Base-by-base conservation (phyloP, 2,113 vertebrate species). In the Lagopus muta region DNA sequence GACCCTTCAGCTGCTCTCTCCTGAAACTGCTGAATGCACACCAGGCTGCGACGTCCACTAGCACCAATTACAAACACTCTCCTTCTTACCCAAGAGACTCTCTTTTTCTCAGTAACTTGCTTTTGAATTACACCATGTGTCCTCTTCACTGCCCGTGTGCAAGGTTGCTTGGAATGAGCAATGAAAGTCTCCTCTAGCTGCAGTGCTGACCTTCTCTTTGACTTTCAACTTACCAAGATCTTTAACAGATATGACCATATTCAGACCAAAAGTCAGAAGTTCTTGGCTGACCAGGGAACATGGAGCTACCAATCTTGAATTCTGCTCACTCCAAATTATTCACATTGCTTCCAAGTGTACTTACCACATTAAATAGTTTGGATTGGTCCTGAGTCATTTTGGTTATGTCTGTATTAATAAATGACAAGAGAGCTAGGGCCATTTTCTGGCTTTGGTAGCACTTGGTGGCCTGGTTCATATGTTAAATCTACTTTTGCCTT, bases 1-100 rank as follows among this genome's bases (percentile, higher is more conserved):
- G 65, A 72, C 90, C 82, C 52, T 95, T 92, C 64, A 89, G 38
- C 85, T 86, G 6, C 42, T 40, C n/a, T 84, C 30, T 86, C 48
- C 82, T 84, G 48, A 42, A 86, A 36, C 21, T 38, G 19, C 88
- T 95, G 82, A 90, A 94, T 4, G 0, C 43, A 28, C 0, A 66
- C 82, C 90, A 83, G 20, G 40, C 88, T 88, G 52, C 11, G 12
- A 48, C 78, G 57, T 88, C 62, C 30, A 3, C 30, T 16, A 61
- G 24, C 8, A 42, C 36, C 2, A 0, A 83, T 91, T 83, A 61
- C 90, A 94, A 94, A 32, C 90, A 94, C 57, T 62, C 76, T 92
- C 18, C 66, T 28, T 88, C n/a, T 34, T 78, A 61, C 85, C 75
- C 85, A 65, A 34, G 73, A 61, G 65, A 94, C n/a, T n/a, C 62